phyloP scores from a whole-genome alignment of 2,797 vertebrate species.

The Alcedo quadribrachys region DNA sequence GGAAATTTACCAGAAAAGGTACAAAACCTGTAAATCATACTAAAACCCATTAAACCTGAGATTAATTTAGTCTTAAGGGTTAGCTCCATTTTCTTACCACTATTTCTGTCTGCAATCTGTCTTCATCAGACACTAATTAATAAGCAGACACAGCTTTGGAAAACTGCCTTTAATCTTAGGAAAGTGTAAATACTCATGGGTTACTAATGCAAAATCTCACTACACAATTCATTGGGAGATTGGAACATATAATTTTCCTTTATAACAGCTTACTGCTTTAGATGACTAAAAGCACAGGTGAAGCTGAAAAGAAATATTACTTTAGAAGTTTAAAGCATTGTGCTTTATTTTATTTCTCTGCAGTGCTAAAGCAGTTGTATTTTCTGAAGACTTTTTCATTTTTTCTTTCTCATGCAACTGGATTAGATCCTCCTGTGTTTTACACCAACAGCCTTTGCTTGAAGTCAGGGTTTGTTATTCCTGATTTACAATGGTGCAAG shows the following conservation, averaged over 20 bases:
- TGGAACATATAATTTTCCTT: conserved; percentile 67
- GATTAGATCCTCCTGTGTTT: conserved; percentile 39
- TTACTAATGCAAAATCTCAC: conserved; percentile 75
- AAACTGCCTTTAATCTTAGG: conserved; percentile 78
- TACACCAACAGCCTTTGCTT: conserved; percentile 16
- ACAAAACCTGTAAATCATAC: conserved; percentile 63
- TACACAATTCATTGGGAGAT: conserved; percentile 68
- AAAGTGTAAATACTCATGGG: conserved; percentile 69
- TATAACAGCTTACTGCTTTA: conserved; percentile 59
- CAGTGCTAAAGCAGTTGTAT: conserved; percentile 39
- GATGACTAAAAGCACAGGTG: conserved; percentile 65
- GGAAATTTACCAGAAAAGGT: conserved; percentile 66
- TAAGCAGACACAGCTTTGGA: conserved; percentile 69
- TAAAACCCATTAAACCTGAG: conserved; percentile 69
- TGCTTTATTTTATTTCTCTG: conserved; percentile 5
- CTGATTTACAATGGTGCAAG: conserved; percentile 62
- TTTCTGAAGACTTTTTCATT: conserved; percentile 43
- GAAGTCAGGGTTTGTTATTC: conserved; percentile 39
- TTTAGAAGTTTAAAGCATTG: conserved; percentile 56
- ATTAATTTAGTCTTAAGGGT: conserved; percentile 75
- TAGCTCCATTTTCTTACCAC: conserved; percentile 73
- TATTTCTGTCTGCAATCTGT: conserved; percentile 75
- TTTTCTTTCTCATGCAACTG: conserved; percentile 32
- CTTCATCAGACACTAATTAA: conserved; percentile 77
- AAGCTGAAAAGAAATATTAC: conserved; percentile 64